Evolutionary conservation across 2,797 vertebrate species (phyloP).

Genomic region (Morus bassanus): DNA sequence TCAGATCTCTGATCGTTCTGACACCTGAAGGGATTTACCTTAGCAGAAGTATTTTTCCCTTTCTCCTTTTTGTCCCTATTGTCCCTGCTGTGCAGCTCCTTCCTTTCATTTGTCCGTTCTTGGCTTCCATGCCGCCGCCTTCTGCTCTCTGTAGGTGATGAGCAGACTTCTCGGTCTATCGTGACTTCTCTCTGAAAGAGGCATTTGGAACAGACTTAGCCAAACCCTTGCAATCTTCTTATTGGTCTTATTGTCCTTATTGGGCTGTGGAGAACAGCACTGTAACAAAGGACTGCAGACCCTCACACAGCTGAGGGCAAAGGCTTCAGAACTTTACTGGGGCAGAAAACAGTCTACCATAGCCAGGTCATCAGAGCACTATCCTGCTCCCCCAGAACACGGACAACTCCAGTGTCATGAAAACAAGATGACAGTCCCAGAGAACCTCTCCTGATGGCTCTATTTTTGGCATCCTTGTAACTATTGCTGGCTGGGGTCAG

Average conservation of each 20-base stretch:
- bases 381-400: background rate
- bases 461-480: background rate
- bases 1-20: background rate
- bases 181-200: constrained; percentile 73
- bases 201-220: constrained; percentile 52
- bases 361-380: background rate
- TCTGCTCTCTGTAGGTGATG: constrained; percentile 80
- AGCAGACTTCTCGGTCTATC: constrained; percentile 80
- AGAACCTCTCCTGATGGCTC: background rate
- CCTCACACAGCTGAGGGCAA: background rate
- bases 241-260: background rate
- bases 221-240: background rate
- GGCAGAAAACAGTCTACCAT: background rate
- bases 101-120: constrained; percentile 76
- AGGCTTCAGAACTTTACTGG: background rate
- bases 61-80: constrained; percentile 80
- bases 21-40: constrained; percentile 53
- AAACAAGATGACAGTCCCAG: background rate
- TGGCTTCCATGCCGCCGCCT: constrained; percentile 73
- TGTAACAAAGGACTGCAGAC: background rate
- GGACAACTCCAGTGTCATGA: background rate
- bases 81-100: constrained; percentile 75
- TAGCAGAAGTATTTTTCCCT: constrained; percentile 53
- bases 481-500: background rate
- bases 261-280: background rate